Evolutionary conservation across 30 jellyfish, hydroid and myxozoan genomes (phyloP), one percentile per base, ranked within the genome.

Genomic region (Pelagia noctiluca): DNA sequence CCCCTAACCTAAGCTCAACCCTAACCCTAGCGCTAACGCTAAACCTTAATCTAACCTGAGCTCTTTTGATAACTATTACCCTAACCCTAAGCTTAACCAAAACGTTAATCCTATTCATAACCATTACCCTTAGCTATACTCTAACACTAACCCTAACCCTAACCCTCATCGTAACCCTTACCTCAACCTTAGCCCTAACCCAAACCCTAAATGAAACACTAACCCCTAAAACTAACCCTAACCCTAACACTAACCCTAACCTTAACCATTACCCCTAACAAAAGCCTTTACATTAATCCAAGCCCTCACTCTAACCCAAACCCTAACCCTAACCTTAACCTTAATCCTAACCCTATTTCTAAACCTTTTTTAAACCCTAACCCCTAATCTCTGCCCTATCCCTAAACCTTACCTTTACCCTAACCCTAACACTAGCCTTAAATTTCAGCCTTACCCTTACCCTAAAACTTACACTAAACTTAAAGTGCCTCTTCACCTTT

Each of bases 161-260:
- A 42, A 42, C 16, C 57, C n/a, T n/a, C 16, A 42, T 5, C 57
- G 16, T 8, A 42, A 42, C 57, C 16, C 57, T 42, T 5, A 42
- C 57, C 57, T 16, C 16, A 42, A 42, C 57, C 57, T 16, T 42
- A 42, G 16, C 57, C 57, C 57, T 42, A 42, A 42, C 57, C 57
- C 57, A 42, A 42, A 42, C 57, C 57, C 57, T 42, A 42, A 42
- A 8, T 16, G 12, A 5, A 42, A 42, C 57, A 8, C 57, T 42
- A 42, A 42, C 57, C 57, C 57, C 57, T 42, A 42, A 42, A 8
- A 8, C 57, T 42, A 42, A 42, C 57, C 57, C 57, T 42, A 42
- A 42, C 57, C 57, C 57, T 42, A 42, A 42, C 57, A 8, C 57
- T 42, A 42, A 42, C 57, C 57, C 57, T 42, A 42, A 42, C 57